A percentile compares a stretch with the other conserved stretches of the same genome.
phyloP scores from a whole-genome alignment of 2,113 vertebrate genomes.

The Telmatochromis bifrenatus region DNA sequence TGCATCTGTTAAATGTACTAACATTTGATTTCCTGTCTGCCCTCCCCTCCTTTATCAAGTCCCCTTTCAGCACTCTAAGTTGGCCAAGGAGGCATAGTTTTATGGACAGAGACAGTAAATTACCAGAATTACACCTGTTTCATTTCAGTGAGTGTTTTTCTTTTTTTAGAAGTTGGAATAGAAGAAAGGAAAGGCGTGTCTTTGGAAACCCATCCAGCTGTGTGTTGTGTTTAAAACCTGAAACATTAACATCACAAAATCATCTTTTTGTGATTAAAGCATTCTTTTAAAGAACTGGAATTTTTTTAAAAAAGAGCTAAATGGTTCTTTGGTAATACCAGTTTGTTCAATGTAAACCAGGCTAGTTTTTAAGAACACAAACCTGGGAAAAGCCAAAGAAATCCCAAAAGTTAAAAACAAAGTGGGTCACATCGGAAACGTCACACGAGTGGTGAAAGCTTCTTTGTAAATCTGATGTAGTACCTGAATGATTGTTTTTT shows the following conservation, averaged over 20 bases:
- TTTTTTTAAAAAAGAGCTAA: background rate
- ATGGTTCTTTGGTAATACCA: background rate
- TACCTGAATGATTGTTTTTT: background rate
- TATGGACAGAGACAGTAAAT: conserved; percentile 28
- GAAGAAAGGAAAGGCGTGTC: background rate
- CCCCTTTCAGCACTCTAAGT: background rate
- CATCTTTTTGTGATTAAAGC: background rate
- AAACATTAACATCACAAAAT: background rate
- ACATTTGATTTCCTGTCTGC: conserved; percentile 2
- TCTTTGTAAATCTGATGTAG: background rate
- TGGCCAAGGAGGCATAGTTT: background rate
- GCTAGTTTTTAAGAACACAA: background rate
- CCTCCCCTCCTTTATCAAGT: background rate
- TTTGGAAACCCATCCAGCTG: background rate
- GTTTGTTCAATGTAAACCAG: background rate
- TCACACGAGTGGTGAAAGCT: background rate
- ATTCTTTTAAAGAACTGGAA: background rate
- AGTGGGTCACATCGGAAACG: background rate
- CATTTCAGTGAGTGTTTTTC: background rate
- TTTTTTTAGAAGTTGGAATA: background rate
- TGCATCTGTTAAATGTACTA: conserved; percentile 36
- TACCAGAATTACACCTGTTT: background rate
- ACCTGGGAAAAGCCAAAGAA: background rate
- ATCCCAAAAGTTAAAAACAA: background rate
- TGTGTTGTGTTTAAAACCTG: background rate